Evolutionary conservation across 2,113 vertebrate species (phyloP), one percentile per base, ranked within the genome.

Genomic region (Coptodon rendalli): DNA sequence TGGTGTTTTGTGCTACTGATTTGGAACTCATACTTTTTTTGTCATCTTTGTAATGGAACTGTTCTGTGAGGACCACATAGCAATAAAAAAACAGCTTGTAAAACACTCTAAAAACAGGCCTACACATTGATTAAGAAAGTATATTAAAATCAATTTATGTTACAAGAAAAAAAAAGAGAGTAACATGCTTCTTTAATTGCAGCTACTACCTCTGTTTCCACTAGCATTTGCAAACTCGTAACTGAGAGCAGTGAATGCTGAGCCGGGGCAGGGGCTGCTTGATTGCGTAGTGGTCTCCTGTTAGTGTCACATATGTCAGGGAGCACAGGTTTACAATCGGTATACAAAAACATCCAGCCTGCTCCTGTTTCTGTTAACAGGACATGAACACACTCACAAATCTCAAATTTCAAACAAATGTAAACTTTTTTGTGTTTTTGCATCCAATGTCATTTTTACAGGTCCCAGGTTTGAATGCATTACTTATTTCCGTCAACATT

Each of bases 81-180:
- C 63, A 22, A 38, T 40, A 68, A 68, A 68, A 68, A 68, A 40
- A 13, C 4, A 0, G 0, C 2, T 9, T 40, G n/a, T 4, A 68
- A 40, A 40, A 36, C 4, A 40, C 11, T 14, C 36, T 68, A 22
- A 14, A 68, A 68, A 68, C 4, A 68, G 63, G 11, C 63, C 19
- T 40, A 40, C 36, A 14, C 7, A n/a, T 68, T 68, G 3, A 24
- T 40, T 68, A 40, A 40, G 11, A 68, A 68, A 68, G 63, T 68
- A 1, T 68, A 14, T 68, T 68, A 7, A 66, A 66, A n/a, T 66
- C 2, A 66, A 66, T 66, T 66, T 66, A 12, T 66, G 31, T 66
- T 38, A 66, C 10, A 66, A 66, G 61, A 61, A 11, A 11, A 61
- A 27, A 22, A 63, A 34, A 19, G 29, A 13, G 27, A 34, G 63